phyloP scores from a whole-genome alignment of 2,888 invertebrate genomes.

The Deroplatys truncata region DNA sequence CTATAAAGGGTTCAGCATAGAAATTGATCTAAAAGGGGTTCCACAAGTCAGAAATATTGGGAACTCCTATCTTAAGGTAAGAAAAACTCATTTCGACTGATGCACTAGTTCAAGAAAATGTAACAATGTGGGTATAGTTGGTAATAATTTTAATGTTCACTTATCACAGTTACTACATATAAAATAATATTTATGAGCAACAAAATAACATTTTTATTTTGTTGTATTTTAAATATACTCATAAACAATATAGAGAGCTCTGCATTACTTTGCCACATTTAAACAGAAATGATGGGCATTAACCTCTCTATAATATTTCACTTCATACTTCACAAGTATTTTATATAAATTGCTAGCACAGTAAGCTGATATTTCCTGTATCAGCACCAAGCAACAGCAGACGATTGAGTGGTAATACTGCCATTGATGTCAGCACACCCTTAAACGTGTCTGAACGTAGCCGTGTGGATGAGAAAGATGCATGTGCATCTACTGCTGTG shows the following conservation, averaged over 20 bases:
- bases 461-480: conserved; percentile 77
- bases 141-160: neutral
- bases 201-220: neutral
- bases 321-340: neutral
- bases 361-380: conserved; percentile 76
- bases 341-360: conserved; percentile 56
- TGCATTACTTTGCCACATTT: neutral
- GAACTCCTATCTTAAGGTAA: no score
- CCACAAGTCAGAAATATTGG: no score
- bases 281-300: neutral
- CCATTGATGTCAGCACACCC: conserved; percentile 87
- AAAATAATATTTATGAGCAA: neutral
- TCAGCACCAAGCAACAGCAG: conserved; percentile 88
- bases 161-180: neutral
- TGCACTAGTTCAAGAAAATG: no score
- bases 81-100: no score
- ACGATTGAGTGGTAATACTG: conserved; percentile 84
- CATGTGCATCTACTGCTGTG: conserved; percentile 64
- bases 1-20: no score
- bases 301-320: neutral
- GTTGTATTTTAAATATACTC: neutral
- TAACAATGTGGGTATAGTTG: no score
- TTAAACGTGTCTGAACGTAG: conserved; percentile 85
- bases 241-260: neutral
- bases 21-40: no score